These are phyloP conservation scores for Campoplex nolae DNA, from an alignment of 2,888 invertebrate species.

Conservation along the genomic window DNA sequence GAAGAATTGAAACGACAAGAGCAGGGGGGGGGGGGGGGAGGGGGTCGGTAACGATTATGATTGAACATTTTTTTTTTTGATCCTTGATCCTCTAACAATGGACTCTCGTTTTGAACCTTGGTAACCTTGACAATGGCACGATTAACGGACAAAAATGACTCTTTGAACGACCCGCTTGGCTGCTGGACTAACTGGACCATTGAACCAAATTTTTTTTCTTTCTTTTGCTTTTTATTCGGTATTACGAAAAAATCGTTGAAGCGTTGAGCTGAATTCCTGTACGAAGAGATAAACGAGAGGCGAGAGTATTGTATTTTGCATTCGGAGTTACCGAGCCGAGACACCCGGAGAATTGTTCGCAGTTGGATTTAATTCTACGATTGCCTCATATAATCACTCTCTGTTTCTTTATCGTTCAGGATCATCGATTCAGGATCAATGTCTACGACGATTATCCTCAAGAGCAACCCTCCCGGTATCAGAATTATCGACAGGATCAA, in stretches of 20 bases:
- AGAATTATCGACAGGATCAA: constrained; percentile 36
- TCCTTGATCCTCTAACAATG: background rate
- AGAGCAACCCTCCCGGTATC: constrained; percentile 6
- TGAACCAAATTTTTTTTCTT: constrained; percentile 9
- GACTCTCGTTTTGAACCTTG: background rate
- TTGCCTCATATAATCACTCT: constrained; percentile 2
- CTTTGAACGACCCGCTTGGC: constrained; percentile 33
- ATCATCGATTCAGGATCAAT: constrained; percentile 68
- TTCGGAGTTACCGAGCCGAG: constrained; percentile 57
- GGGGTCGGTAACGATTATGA: background rate
- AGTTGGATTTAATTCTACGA: constrained; percentile 15
- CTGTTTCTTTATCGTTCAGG: constrained; percentile 50
- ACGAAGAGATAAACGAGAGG: constrained; percentile 18
- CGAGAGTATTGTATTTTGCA: constrained; percentile 36
- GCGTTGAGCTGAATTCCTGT: constrained; percentile 48
- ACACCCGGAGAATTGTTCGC: constrained; percentile 37
- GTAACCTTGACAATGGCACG: constrained; percentile 58
- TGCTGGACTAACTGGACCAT: constrained; percentile 16
- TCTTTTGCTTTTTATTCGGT: background rate
- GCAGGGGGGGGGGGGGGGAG: no score
- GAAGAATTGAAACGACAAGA: background rate
- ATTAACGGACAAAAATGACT: background rate
- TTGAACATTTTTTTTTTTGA: background rate
- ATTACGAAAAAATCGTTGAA: constrained; percentile 52
- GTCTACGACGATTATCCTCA: constrained; percentile 67